Conservation (phyloP, 2,797 vertebrate genomes). For the Austrolebias charrua region DNA sequence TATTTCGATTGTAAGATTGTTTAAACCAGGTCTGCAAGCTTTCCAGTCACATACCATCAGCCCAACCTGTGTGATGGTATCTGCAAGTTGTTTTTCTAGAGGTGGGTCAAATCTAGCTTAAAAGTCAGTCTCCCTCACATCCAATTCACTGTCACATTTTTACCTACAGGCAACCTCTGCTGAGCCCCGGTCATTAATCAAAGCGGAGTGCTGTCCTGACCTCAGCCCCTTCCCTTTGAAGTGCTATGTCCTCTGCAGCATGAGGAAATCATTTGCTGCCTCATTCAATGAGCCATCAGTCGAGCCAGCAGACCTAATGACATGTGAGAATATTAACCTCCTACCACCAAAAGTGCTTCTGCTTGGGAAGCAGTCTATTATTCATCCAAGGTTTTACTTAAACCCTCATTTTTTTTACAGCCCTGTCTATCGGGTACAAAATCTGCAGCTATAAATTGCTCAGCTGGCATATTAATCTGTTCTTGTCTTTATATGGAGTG, state of each 20-base stretch:
- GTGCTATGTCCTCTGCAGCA: conserved; percentile 92
- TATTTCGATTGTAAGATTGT: conserved; percentile 79
- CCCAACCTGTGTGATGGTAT: conserved; percentile 79
- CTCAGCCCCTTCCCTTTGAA: conserved; percentile 92
- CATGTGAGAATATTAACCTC: conserved; percentile 99
- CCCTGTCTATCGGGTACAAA: conserved; percentile 61
- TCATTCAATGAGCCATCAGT: conserved; percentile 98
- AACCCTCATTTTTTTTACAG: conserved; percentile 64
- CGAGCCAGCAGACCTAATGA: conserved; percentile 97
- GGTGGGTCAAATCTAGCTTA: conserved; percentile 85
- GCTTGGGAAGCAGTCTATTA: conserved; percentile 94
- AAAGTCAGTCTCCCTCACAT: conserved; percentile 90
- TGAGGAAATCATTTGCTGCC: conserved; percentile 99
- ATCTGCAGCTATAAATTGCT: conserved; percentile 15
- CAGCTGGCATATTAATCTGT: conserved; percentile 15
- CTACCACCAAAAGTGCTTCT: conserved; percentile 95
- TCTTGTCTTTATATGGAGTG: neutral
- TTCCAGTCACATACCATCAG: conserved; percentile 80
- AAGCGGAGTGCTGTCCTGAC: conserved; percentile 91
- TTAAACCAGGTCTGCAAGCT: conserved; percentile 75
- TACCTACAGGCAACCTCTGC: conserved; percentile 89
- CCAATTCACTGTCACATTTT: conserved; percentile 77
- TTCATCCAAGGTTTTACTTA: conserved; percentile 87
- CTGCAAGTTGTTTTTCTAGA: conserved; percentile 78
- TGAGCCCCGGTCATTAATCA: conserved; percentile 95